Evolutionary conservation across 2,888 invertebrate species (phyloP).

Genomic region (Hypselothyrea guttata): DNA sequence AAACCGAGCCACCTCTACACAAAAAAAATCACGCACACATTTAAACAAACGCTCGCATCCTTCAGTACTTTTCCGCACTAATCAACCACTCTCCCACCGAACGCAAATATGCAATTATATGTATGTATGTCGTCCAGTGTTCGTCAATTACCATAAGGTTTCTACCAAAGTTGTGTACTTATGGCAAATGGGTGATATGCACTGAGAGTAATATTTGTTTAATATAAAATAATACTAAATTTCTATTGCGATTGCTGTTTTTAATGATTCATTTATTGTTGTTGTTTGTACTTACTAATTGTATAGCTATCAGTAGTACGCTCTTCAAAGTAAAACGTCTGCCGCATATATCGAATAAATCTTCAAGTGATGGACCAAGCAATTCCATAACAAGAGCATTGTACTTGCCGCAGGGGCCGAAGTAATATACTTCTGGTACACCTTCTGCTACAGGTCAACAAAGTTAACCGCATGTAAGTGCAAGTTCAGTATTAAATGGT

Average conservation of each 20-base stretch:
- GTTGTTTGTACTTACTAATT: conserved; percentile 90
- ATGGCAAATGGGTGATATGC: conserved; percentile 35
- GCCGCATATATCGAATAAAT: conserved; percentile 99
- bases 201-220: conserved; percentile 59
- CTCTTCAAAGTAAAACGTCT: conserved; percentile 98
- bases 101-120: not conserved
- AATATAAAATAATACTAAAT: conserved; percentile 34
- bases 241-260: conserved; percentile 15
- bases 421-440: conserved; percentile 99
- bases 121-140: too few relatives aligned
- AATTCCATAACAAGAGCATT: conserved; percentile 99
- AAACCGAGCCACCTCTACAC: conserved; percentile 37
- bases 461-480: too few relatives aligned
- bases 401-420: conserved; percentile 99
- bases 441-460: conserved; percentile 88
- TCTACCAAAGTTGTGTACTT: conserved; percentile 65
- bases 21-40: conserved; percentile 19
- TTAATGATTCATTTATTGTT: conserved; percentile 26
- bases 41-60: conserved; percentile 5
- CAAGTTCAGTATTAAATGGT: conserved; percentile 26
- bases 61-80: too few relatives aligned
- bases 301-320: conserved; percentile 98
- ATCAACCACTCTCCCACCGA: conserved; percentile 8
- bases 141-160: conserved; percentile 54
- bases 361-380: conserved; percentile 98